Evolutionary conservation across 2,113 vertebrate species (phyloP).

Genomic region (Embiotoca jacksoni): DNA sequence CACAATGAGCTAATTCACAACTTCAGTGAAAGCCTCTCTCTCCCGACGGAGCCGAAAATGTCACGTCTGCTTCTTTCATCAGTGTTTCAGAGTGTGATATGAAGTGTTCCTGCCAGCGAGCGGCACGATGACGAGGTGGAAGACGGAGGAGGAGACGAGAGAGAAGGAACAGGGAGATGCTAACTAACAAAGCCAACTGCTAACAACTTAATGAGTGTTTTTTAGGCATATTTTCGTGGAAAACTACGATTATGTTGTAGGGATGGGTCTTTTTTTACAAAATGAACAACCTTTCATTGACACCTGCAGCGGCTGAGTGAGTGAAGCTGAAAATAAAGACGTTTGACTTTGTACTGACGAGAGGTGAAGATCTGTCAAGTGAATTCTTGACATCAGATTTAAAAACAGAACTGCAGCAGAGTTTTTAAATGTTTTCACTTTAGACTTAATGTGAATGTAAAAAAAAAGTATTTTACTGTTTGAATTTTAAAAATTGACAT

Average conservation of each 20-base stretch:
- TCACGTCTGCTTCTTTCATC: conserved; percentile 46
- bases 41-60: conserved; percentile 29
- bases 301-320: not conserved
- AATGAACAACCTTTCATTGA: not conserved
- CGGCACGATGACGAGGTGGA: not conserved
- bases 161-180: not conserved
- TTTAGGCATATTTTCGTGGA: not conserved
- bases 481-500: not conserved
- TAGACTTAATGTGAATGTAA: not conserved
- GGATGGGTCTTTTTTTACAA: not conserved
- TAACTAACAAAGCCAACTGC: not conserved
- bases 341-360: not conserved
- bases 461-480: not conserved
- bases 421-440: not conserved
- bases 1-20: conserved; percentile 30
- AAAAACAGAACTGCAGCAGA: not conserved
- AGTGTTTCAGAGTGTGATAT: conserved; percentile 23
- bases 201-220: not conserved
- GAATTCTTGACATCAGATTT: not conserved
- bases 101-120: conserved; percentile 19
- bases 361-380: not conserved
- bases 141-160: conserved; percentile 6
- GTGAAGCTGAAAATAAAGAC: not conserved
- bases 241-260: not conserved
- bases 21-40: conserved; percentile 23